Base-by-base conservation (phyloP, 35 echinoderm and acorn worm species). In the Nesometra sesokonis region DNA sequence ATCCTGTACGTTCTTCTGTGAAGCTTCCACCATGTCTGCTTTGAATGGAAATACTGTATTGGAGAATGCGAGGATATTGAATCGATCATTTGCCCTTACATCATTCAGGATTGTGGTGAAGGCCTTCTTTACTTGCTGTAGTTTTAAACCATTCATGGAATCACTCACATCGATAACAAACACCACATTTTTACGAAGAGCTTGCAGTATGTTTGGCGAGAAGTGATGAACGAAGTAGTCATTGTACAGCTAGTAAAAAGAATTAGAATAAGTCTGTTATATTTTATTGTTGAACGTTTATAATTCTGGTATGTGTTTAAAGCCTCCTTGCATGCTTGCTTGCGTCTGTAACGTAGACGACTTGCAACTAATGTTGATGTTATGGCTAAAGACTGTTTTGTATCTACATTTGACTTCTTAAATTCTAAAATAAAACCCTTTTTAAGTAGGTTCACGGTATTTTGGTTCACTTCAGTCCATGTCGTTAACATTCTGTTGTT, bases 121-220 rank as follows among this genome's bases (percentile, higher is more conserved):
- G 47, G 95, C 92, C 35, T 89, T 87, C 79, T 93, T 93, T 5
- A 91, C 90, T 46, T 97, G 92, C 8, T 82, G n/a, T 30, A 94
- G 84, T 36, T 97, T 97, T 15, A 87, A 78, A 15, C 92, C 95
- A 0, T 89, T 87, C 95, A 97, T 97, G 0, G 95, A 97, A 37
- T 88, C 91, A 47, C 95, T 97, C 35, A 93, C 82, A 34, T 97
- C 95, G 40, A 97, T 97, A 27, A 93, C 89, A 84, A 97, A 97
- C 21, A 97, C 85, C 0, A 97, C 91, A 35, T 97, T 91, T 78
- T 97, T 97, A 33, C 89, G 80, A 39, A 94, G 87, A 33, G 93
- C 91, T 17, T 92, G 35, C 0, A 97, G 89, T 11, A 89, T 86
- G 30, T 83, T 90, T 21, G 95, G 95, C 11, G 95, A 91, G 84